Conservation (phyloP, 2,113 vertebrate genomes). For the Mobula hypostoma region DNA sequence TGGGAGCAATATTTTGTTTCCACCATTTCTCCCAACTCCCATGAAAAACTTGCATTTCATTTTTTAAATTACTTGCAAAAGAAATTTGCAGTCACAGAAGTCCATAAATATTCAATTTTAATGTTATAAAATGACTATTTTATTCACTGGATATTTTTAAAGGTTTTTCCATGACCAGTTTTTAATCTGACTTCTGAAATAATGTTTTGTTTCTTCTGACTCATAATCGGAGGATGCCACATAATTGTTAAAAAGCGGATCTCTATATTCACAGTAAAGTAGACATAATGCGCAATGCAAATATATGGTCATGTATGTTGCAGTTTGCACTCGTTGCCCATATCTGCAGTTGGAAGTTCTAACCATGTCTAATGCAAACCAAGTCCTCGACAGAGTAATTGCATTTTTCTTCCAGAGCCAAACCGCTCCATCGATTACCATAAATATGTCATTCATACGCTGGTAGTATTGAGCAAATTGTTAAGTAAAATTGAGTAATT, state of each 20-base stretch:
- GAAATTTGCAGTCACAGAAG: neutral
- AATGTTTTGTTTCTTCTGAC: neutral
- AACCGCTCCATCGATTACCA: no score
- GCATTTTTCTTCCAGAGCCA: no score
- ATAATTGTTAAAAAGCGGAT: neutral
- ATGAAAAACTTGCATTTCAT: neutral
- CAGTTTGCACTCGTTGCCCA: no score
- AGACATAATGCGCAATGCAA: neutral
- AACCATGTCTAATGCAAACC: no score
- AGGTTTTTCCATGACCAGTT: neutral
- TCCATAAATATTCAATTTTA: neutral
- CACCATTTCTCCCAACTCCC: neutral
- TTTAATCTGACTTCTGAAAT: neutral
- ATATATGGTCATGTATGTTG: no score
- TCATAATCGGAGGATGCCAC: neutral
- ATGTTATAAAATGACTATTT: slow-evolving; percentile 3
- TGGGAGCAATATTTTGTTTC: neutral
- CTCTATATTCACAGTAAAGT: neutral
- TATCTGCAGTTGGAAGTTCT: no score
- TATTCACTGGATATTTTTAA: neutral
- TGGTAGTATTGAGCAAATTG: no score
- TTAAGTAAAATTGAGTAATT: no score
- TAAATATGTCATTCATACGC: no score
- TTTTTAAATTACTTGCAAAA: neutral
- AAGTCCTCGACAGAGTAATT: no score